These are phyloP conservation scores for Drosophila barbarae DNA, from an alignment of 2,888 invertebrate species.

Conservation along the genomic window DNA sequence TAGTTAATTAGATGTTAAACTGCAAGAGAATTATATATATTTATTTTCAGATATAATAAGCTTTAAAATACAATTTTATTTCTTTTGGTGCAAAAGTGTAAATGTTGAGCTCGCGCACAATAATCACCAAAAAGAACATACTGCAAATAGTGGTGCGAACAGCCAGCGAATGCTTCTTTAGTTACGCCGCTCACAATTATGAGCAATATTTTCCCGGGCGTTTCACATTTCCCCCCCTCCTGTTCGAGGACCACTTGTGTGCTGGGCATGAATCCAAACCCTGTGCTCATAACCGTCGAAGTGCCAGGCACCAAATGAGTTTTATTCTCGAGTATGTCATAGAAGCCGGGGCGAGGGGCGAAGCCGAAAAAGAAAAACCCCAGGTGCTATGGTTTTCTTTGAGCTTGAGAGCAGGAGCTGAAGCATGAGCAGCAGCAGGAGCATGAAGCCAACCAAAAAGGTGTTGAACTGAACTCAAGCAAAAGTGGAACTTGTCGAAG, in stretches of 20 bases:
- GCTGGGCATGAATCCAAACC: constrained; percentile 7
- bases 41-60: neutral
- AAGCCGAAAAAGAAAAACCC: constrained; percentile 31
- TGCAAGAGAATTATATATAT: no score
- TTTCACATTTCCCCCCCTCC: neutral
- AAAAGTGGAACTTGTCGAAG: constrained; percentile 42
- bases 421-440: neutral
- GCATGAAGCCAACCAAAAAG: constrained; percentile 29
- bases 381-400: constrained; percentile 23
- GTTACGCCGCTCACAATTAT: constrained; percentile 41
- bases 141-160: constrained; percentile 27
- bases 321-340: constrained; percentile 44
- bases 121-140: constrained; percentile 32
- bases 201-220: constrained; percentile 30
- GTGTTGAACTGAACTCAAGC: constrained; percentile 40
- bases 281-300: constrained; percentile 26
- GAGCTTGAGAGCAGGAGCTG: constrained; percentile 4
- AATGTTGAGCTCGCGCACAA: constrained; percentile 28
- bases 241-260: constrained; percentile 29
- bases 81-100: constrained; percentile 15
- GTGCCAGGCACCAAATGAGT: constrained; percentile 37
- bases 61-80: neutral
- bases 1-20: no score
- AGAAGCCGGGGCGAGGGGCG: neutral
- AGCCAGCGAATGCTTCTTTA: constrained; percentile 32